Percentiles rank a stretch among this genome's conserved stretches.
phyloP scores from a whole-genome alignment of 1,140 invertebrate genomes.

The Listronotus bonariensis region DNA sequence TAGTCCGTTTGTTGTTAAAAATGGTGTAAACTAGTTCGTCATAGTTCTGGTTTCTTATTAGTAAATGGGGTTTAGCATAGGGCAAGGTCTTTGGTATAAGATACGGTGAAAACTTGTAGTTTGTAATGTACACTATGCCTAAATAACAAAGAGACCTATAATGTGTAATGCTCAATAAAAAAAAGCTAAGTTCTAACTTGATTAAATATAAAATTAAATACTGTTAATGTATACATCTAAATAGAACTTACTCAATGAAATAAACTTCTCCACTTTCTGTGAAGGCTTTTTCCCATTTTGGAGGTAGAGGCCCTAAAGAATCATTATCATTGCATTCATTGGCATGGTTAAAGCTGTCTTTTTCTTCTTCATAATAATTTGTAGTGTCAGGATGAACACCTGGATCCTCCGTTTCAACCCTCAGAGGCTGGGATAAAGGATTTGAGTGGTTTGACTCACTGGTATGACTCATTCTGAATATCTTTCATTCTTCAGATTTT shows the following conservation, averaged over 20 bases:
- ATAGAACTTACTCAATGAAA: slow-evolving; percentile 89
- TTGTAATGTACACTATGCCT: too few species aligned
- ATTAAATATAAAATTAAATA: too few species aligned
- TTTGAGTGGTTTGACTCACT: slow-evolving; percentile 51
- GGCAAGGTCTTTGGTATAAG: too few species aligned
- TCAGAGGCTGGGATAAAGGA: slow-evolving; percentile 52
- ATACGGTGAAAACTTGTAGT: too few species aligned
- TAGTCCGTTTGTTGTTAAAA: too few species aligned
- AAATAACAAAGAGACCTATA: too few species aligned
- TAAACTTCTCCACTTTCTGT: slow-evolving; percentile 96
- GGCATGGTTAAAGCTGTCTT: slow-evolving; percentile 47
- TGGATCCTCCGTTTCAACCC: slow-evolving; percentile 53
- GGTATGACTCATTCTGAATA: slow-evolving; percentile 52
- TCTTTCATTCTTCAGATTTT: slow-evolving; percentile 18
- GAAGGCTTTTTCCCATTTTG: slow-evolving; percentile 97
- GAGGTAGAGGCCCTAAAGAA: slow-evolving; percentile 86
- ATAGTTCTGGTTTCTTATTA: too few species aligned
- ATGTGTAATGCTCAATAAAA: too few species aligned
- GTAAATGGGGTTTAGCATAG: too few species aligned
- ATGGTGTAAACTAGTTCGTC: too few species aligned
- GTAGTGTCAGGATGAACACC: slow-evolving; percentile 39
- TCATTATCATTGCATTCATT: slow-evolving; percentile 55
- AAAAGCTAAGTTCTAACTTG: too few species aligned
- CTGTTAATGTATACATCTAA: too few species aligned
- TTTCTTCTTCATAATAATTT: slow-evolving; percentile 51